Base-by-base conservation (phyloP, 2,113 vertebrate species). In the Prinia subflava region DNA sequence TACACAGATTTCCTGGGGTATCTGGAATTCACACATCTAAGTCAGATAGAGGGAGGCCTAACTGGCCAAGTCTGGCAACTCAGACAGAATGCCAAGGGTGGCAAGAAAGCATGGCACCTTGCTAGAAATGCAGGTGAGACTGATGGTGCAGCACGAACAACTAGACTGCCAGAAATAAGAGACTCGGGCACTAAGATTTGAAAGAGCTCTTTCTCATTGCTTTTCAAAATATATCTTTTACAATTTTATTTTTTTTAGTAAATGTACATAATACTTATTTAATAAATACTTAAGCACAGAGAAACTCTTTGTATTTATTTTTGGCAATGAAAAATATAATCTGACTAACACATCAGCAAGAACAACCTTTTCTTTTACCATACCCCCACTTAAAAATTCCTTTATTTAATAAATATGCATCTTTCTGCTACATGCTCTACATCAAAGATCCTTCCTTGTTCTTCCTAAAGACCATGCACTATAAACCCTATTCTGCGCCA, bases 401-500 rank as follows among this genome's bases (percentile, higher is more conserved):
- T 92, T 88, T 88, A 80, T 96, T 96, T 96, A 96, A 94, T 90
- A 94, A 95, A 96, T 95, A 96, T 74, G 63, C 88, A 93, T 88
- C 90, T 90, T 93, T 64, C 64, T 77, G 73, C 75, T 88, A 83
- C 41, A 80, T 75, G 67, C 90, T 88, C 37, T 81, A 93, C 64
- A 89, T 91, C 80, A 91, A 96, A 90, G 67, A 76, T 90, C 75
- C 62, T 81, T 33, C 47, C 78, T 74, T 76, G 75, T 55, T 96
- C 92, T 90, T 89, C 87, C 74, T 80, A 80, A 91, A 90, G 71
- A 76, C 83, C 87, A 96, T 95, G 94, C 96, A 92, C 95, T 95
- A 97, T 97, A 97, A 96, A 97, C 71, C 33, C 83, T 88, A 92
- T 94, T 96, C 96, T 96, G 95, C 92, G 71, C 92, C 93, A 96